These are phyloP conservation scores for Eurois occulta DNA, from an alignment of 2,888 invertebrate genomes.

Conservation along the genomic window DNA sequence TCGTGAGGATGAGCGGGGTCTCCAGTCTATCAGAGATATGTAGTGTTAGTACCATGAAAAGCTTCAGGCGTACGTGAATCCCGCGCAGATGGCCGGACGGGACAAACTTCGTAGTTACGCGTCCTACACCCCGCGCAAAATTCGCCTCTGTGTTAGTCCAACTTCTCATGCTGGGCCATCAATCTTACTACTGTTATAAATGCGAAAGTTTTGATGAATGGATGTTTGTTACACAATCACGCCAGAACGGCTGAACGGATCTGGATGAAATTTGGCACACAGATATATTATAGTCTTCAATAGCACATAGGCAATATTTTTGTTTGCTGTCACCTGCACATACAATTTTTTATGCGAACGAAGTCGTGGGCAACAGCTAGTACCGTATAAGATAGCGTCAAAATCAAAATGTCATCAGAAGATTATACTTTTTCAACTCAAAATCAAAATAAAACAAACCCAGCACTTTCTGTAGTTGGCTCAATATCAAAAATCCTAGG, in stretches of 20 bases:
- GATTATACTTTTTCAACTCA: background rate
- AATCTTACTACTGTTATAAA: background rate
- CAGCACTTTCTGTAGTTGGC: background rate
- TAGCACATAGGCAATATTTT: background rate
- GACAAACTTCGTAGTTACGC: background rate
- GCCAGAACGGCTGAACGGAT: background rate
- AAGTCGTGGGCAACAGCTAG: background rate
- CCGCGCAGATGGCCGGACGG: background rate
- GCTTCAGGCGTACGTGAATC: background rate
- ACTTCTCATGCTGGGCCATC: background rate
- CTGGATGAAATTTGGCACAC: background rate
- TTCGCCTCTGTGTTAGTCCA: background rate
- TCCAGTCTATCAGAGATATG: constrained; percentile 76
- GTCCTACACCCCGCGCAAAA: no score
- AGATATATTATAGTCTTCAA: background rate
- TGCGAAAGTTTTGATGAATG: background rate
- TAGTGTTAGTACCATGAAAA: constrained; percentile 1
- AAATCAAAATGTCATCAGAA: background rate
- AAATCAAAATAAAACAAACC: background rate
- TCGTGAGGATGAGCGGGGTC: constrained; percentile 82
- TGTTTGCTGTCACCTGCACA: background rate
- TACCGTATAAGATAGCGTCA: background rate
- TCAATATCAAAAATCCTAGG: background rate
- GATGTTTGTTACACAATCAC: background rate
- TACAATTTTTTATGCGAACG: background rate